phyloP scores from a whole-genome alignment of 2,113 vertebrate genomes.

The Nibea albiflora region DNA sequence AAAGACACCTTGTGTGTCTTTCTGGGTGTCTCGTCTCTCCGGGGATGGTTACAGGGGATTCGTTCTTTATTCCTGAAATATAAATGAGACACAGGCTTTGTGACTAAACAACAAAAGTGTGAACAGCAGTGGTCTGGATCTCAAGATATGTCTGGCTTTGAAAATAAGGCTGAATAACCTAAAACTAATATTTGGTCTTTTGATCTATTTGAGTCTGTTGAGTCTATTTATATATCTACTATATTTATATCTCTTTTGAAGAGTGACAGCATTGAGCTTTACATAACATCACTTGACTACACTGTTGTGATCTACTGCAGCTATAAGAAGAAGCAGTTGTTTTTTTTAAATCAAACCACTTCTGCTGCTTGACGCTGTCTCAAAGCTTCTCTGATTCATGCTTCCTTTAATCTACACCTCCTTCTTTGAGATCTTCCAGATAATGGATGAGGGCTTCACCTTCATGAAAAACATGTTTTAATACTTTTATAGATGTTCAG shows the following conservation, averaged over 20 bases:
- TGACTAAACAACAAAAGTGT: not conserved
- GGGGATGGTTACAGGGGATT: not conserved
- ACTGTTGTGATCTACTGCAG: not conserved
- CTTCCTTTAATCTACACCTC: conserved; percentile 35
- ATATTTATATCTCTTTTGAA: not conserved
- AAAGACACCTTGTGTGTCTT: not conserved
- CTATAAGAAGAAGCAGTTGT: not conserved
- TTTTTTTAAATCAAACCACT: not conserved
- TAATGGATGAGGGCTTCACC: not conserved
- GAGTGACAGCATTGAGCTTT: not conserved
- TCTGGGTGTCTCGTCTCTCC: not conserved
- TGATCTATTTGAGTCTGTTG: not conserved
- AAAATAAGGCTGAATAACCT: not conserved
- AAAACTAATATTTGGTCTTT: not conserved
- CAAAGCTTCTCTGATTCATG: conserved; percentile 3
- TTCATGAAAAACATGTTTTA: not conserved
- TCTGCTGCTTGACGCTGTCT: conserved; percentile 6
- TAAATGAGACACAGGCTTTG: conserved; percentile 7
- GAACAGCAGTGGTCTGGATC: not conserved
- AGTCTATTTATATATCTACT: not conserved
- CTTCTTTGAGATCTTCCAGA: not conserved
- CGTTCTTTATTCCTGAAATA: conserved; percentile 22
- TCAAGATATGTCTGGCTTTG: not conserved
- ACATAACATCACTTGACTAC: not conserved
- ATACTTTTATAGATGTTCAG: not conserved